Conservation (phyloP, 2,113 vertebrate species). For the Stomatorhinus ivindoensis region DNA sequence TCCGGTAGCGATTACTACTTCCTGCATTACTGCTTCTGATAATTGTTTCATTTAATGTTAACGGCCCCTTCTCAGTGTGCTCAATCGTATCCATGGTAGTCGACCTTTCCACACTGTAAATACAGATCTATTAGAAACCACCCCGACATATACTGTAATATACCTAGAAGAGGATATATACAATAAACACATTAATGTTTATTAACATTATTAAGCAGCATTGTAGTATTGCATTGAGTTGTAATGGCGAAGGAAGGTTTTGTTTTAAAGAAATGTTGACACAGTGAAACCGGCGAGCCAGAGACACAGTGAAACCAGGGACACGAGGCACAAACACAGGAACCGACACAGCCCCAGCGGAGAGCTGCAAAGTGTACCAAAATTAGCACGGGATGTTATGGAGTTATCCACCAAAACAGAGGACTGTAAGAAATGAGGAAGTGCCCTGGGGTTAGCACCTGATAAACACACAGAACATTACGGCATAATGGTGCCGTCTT, state of each 20-base stretch:
- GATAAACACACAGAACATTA: conserved; percentile 3
- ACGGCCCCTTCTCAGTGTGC: neutral
- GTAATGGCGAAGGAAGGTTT: neutral
- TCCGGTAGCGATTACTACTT: neutral
- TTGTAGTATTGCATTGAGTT: too few species aligned
- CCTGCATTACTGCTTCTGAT: neutral
- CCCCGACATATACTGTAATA: neutral
- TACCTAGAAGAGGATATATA: neutral
- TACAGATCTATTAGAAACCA: neutral
- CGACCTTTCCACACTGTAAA: neutral
- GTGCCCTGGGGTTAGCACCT: neutral
- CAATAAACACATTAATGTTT: neutral
- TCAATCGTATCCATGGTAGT: neutral
- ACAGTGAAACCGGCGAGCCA: neutral
- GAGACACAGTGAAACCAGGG: neutral
- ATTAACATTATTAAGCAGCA: neutral
- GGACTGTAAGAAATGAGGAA: neutral
- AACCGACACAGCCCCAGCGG: neutral
- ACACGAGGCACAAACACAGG: neutral
- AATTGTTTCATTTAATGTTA: conserved; percentile 12
- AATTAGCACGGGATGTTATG: conserved; percentile 6
- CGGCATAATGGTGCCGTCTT: neutral
- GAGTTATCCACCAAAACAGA: neutral
- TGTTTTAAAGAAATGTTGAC: conserved; percentile 1
- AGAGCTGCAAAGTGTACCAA: conserved; percentile 5